Evolutionary conservation across 1,140 invertebrate genomes (phyloP).

Genomic region (Drosophila orosa): DNA sequence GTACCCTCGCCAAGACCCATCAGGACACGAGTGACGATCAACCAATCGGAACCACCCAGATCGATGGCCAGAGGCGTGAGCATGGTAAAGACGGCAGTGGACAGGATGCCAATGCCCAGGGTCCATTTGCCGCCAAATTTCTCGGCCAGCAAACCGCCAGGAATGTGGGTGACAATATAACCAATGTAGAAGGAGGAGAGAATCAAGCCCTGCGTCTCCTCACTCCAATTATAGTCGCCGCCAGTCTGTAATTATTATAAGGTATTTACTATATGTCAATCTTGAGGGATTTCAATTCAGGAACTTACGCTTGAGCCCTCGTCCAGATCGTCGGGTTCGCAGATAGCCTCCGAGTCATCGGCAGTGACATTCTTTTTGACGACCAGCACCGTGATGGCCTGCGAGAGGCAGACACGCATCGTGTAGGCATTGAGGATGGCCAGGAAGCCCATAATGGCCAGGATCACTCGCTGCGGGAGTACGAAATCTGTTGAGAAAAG

Average conservation of each 20-base stretch:
- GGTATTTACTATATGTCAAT: not conserved
- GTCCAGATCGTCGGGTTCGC: slow-evolving; percentile 65
- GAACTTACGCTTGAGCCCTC: slow-evolving; percentile 14
- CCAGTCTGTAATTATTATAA: slow-evolving; percentile 12
- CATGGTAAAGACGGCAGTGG: slow-evolving; percentile 90
- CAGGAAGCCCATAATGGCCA: slow-evolving; percentile 93
- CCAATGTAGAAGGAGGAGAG: slow-evolving; percentile 87
- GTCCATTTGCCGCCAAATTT: slow-evolving; percentile 91
- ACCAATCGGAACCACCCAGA: slow-evolving; percentile 86
- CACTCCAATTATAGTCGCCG: slow-evolving; percentile 67
- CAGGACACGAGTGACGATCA: slow-evolving; percentile 88
- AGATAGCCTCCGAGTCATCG: slow-evolving; percentile 47
- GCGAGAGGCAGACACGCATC: slow-evolving; percentile 94
- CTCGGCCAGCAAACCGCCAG: slow-evolving; percentile 89
- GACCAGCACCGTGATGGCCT: slow-evolving; percentile 96
- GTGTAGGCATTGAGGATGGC: slow-evolving; percentile 95
- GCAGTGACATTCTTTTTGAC: slow-evolving; percentile 65
- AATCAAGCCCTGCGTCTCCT: slow-evolving; percentile 85
- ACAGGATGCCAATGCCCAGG: slow-evolving; percentile 89
- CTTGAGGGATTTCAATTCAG: accelerated
- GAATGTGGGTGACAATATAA: slow-evolving; percentile 86
- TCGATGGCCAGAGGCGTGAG: slow-evolving; percentile 88
- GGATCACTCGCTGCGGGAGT: slow-evolving; percentile 90
- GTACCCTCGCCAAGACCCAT: slow-evolving; percentile 91
- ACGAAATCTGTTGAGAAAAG: slow-evolving; percentile 87